Base-by-base conservation (phyloP, 1,140 invertebrate genomes). In the Cydia strobilella region DNA sequence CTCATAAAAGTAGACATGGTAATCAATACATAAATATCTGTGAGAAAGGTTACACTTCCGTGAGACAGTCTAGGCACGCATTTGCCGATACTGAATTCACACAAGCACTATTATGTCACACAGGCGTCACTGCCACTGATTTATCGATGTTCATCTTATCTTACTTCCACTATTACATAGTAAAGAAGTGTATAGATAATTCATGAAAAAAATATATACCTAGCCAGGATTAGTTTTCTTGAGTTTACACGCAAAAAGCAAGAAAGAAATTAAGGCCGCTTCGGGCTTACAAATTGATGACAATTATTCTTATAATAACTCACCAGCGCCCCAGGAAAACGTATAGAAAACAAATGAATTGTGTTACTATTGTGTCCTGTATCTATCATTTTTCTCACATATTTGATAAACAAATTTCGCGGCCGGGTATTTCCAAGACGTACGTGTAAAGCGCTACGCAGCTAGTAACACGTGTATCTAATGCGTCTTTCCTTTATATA, bases 1-100 rank as follows among this genome's bases (percentile, higher is more conserved):
- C 48, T 51, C 18, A 20, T 20, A 12, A 59, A 23, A 20, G 54
- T n/a, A 59, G 25, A 35, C 65, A 18, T 31, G 35, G 65, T n/a
- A 66, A 39, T 39, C 31, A n/a, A 69, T 69, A 18, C n/a, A 63
- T 27, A 20, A 20, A 31, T 31, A 63, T 63, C 4, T 12, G 27
- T 69, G 65, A 31, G 31, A 69, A 69, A 69, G 65, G 31, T 69
- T 69, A 69, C n/a, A 27, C 31, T 69, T 69, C 65, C 65, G 65
- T 69, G 65, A 69, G 65, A 69, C 15, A 35, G 13, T 18, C 48
- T 51, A 69, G 31, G 15, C 65, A 69, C 18, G 3, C 48, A 69
- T 69, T 39, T 35, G 27, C 31, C 65, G 31, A 42, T 69, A 69
- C 15, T 35, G 4, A n/a, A 59, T 66, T 31, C 63, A 25, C 27